Percentiles rank a stretch among this genome's conserved stretches.
These are phyloP conservation scores for Masticophis lateralis DNA, from an alignment of 2,797 vertebrate genomes.

Conservation along the genomic window DNA sequence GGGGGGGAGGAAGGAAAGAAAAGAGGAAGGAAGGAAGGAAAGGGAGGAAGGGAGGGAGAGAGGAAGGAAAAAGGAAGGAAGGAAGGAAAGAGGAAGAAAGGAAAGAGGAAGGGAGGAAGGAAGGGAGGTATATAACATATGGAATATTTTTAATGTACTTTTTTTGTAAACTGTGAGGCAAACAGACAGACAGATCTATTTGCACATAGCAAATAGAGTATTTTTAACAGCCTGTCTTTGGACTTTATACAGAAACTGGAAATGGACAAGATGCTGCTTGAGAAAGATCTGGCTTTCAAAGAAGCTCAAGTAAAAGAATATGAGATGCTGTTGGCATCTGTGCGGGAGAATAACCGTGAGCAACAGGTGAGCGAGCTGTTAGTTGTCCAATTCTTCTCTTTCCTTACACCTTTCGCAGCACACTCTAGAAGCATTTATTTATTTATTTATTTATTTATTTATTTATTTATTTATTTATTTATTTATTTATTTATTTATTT, in stretches of 20 bases:
- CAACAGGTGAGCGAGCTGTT: conserved; percentile 81
- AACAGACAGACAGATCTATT: background rate
- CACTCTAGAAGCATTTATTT: background rate
- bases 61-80: too few species aligned
- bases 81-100: too few species aligned
- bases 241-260: conserved; percentile 80
- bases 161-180: background rate
- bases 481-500: too few species aligned
- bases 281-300: conserved; percentile 88
- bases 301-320: conserved; percentile 86
- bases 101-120: too few species aligned
- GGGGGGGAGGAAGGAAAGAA: accelerated
- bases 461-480: too few species aligned
- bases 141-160: background rate
- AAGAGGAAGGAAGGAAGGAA: too few species aligned
- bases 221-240: conserved; percentile 17
- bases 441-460: too few species aligned
- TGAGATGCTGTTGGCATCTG: conserved; percentile 81
- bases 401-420: background rate
- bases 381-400: background rate
- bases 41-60: too few species aligned
- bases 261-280: conserved; percentile 81
- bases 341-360: conserved; percentile 87
- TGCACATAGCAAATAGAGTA: background rate
- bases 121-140: background rate